Evolutionary conservation across 2,888 invertebrate genomes (phyloP).

Genomic region (Andrena hattorfiana): DNA sequence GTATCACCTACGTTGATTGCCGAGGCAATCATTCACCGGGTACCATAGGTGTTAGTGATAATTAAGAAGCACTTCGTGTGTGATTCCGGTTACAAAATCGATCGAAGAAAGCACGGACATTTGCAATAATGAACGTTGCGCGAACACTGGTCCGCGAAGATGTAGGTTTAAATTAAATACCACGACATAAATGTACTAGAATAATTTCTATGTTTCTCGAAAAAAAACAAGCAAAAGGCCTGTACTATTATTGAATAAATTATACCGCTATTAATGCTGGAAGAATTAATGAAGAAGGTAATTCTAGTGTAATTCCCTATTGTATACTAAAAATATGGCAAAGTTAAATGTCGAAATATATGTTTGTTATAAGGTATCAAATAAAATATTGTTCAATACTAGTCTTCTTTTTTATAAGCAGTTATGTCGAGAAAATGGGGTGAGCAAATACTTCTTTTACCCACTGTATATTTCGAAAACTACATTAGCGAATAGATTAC

Average conservation of each 20-base stretch:
- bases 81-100: slow-evolving; percentile 23
- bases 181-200: neutral
- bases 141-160: neutral
- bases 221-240: neutral
- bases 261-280: neutral
- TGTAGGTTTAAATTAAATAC: neutral
- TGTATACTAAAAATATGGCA: too few relatives aligned
- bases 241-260: neutral
- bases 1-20: slow-evolving; percentile 49
- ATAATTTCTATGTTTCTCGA: neutral
- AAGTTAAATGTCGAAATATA: too few relatives aligned
- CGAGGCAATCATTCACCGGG: slow-evolving; percentile 39
- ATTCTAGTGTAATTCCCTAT: too few relatives aligned
- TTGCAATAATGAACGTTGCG: neutral
- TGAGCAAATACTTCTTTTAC: too few relatives aligned
- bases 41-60: slow-evolving; percentile 25
- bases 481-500: too few relatives aligned
- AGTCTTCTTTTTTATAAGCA: too few relatives aligned
- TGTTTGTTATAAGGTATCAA: neutral
- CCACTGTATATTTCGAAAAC: too few relatives aligned
- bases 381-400: too few relatives aligned
- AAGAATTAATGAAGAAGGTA: too few relatives aligned
- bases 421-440: too few relatives aligned
- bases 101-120: slow-evolving; percentile 4
- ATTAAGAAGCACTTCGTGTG: slow-evolving; percentile 24